These are phyloP conservation scores for Neopipo cinnamomea DNA, from an alignment of 2,113 vertebrate species.

Conservation along the genomic window DNA sequence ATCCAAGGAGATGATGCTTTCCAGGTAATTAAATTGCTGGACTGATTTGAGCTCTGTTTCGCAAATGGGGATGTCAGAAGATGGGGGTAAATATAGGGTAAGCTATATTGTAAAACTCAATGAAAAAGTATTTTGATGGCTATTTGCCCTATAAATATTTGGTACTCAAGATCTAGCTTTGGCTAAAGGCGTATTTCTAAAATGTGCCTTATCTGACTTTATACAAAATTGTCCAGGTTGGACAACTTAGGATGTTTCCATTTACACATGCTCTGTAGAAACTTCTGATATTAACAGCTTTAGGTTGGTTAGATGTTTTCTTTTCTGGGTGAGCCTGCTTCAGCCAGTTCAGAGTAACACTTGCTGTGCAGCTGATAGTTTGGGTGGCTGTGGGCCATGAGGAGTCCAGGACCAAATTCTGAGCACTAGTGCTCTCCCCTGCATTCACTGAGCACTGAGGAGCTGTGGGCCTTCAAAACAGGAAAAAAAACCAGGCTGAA, in stretches of 20 bases:
- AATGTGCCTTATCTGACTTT: background rate
- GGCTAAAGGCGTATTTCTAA: background rate
- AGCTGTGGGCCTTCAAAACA: background rate
- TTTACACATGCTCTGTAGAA: background rate
- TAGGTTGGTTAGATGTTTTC: background rate
- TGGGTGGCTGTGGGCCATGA: background rate
- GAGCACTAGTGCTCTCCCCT: background rate
- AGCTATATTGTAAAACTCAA: background rate
- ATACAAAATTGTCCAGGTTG: background rate
- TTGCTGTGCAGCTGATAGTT: background rate
- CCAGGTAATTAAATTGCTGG: too few species aligned
- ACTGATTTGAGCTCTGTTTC: too few species aligned
- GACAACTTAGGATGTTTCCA: background rate
- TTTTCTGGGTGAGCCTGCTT: background rate
- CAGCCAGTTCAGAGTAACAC: background rate
- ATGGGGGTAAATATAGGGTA: background rate
- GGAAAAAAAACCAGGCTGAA: background rate
- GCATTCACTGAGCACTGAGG: background rate
- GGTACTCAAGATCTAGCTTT: background rate
- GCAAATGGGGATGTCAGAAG: too few species aligned
- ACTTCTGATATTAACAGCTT: background rate
- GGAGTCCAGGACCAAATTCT: background rate
- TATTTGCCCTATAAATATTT: background rate
- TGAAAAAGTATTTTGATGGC: background rate
- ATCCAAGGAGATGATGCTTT: too few species aligned